Evolutionary conservation across 2,888 invertebrate species (phyloP).

Genomic region (Coleophora flavipennella): DNA sequence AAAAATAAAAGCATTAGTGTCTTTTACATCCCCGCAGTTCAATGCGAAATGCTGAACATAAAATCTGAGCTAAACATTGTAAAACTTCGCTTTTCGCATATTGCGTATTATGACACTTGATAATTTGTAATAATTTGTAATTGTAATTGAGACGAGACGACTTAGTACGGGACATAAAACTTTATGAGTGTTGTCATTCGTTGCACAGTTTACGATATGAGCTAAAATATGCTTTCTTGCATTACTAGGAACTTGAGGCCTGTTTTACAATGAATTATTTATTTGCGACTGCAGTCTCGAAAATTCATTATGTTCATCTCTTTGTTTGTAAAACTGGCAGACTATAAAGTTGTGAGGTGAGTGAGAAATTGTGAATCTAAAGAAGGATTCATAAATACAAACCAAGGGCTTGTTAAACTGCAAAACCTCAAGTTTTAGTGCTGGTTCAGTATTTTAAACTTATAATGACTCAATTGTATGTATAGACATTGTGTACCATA

Average conservation of each 20-base stretch:
- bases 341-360: slow-evolving; percentile 35
- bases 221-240: slow-evolving; percentile 55
- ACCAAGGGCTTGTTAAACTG: slow-evolving; percentile 33
- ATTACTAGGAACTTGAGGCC: slow-evolving; percentile 47
- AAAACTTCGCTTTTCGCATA: slow-evolving; percentile 33
- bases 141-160: slow-evolving; percentile 62
- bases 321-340: slow-evolving; percentile 35
- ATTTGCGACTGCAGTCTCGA: slow-evolving; percentile 49
- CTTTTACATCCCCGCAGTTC: slow-evolving; percentile 12
- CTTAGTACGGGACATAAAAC: slow-evolving; percentile 52
- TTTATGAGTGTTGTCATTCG: slow-evolving; percentile 63
- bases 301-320: slow-evolving; percentile 47
- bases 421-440: slow-evolving; percentile 22
- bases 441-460: slow-evolving; percentile 22
- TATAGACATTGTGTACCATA: too few species aligned
- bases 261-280: slow-evolving; percentile 61
- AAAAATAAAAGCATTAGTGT: slow-evolving; percentile 23
- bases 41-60: slow-evolving; percentile 17
- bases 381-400: slow-evolving; percentile 34
- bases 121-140: slow-evolving; percentile 68
- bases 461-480: slow-evolving; percentile 27
- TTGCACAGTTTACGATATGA: slow-evolving; percentile 60
- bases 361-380: slow-evolving; percentile 47
- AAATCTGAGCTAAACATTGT: slow-evolving; percentile 35
- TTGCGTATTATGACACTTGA: slow-evolving; percentile 42